phyloP scores from a whole-genome alignment of 2,888 invertebrate genomes.

The Nysson spinosus region DNA sequence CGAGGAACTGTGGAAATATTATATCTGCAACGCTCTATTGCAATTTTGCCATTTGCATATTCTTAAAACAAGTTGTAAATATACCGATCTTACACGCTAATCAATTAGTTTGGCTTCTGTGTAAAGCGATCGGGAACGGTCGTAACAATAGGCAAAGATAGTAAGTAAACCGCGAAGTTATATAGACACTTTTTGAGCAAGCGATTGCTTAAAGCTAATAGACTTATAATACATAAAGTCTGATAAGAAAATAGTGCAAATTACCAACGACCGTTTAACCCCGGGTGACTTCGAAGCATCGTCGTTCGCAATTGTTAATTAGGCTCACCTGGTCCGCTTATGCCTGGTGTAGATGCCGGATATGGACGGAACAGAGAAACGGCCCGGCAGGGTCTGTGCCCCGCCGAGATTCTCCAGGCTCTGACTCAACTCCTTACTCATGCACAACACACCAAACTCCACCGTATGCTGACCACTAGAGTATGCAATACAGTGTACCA shows the following conservation, averaged over 20 bases:
- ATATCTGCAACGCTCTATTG: too few relatives aligned
- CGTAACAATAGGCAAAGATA: conserved; percentile 44
- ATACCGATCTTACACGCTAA: conserved; percentile 30
- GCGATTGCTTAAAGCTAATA: conserved; percentile 38
- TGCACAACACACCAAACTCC: conserved; percentile 78
- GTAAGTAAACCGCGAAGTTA: conserved; percentile 38
- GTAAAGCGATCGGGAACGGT: conserved; percentile 58
- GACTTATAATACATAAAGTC: conserved; percentile 28
- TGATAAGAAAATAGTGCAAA: conserved; percentile 39
- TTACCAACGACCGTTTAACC: conserved; percentile 66
- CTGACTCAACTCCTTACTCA: conserved; percentile 79
- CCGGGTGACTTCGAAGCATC: conserved; percentile 63
- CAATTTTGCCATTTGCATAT: too few relatives aligned
- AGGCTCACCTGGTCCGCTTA: conserved; percentile 88
- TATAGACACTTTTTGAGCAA: conserved; percentile 35
- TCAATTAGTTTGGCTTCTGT: conserved; percentile 28
- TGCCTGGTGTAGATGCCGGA: conserved; percentile 90
- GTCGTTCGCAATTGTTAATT: conserved; percentile 60
- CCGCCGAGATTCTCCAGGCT: conserved; percentile 81
- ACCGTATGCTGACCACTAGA: conserved; percentile 78
- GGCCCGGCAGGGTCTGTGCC: conserved; percentile 83
- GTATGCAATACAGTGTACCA: conserved; percentile 77
- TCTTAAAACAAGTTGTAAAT: too few relatives aligned
- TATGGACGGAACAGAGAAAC: conserved; percentile 81
- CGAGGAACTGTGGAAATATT: conserved; percentile 84